A percentile compares a stretch with the other conserved stretches of the same genome.
phyloP scores from a whole-genome alignment of 2,797 vertebrate species.

The Carcharodon carcharias region DNA sequence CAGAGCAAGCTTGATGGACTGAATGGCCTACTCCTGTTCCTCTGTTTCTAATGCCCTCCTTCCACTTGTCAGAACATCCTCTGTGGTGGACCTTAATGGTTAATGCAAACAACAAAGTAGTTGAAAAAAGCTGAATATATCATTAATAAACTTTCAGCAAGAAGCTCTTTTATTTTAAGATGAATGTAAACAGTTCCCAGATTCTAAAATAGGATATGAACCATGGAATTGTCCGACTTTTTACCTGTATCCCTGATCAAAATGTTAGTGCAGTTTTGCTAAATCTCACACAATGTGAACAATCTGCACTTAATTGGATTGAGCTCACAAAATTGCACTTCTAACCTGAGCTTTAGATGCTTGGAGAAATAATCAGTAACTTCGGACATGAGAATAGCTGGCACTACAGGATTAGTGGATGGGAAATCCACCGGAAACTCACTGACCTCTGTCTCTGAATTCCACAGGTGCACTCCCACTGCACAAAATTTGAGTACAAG shows the following conservation, averaged over 20 bases:
- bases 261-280: neutral
- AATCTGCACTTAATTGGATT: neutral
- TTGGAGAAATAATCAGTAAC: neutral
- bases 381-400: neutral
- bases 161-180: neutral
- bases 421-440: neutral
- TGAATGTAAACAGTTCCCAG: neutral
- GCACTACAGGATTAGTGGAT: neutral
- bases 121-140: neutral
- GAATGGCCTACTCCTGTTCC: no score
- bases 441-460: neutral
- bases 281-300: neutral
- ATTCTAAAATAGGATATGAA: neutral
- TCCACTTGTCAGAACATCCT: neutral
- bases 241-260: neutral
- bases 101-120: neutral
- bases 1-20: no score
- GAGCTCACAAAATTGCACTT: neutral
- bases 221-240: no score
- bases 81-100: neutral
- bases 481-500: neutral
- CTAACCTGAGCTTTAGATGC: neutral
- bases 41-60: no score
- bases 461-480: neutral
- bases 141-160: neutral